Base-by-base conservation (phyloP, 2,888 invertebrate species). In the Apotomis capreana region DNA sequence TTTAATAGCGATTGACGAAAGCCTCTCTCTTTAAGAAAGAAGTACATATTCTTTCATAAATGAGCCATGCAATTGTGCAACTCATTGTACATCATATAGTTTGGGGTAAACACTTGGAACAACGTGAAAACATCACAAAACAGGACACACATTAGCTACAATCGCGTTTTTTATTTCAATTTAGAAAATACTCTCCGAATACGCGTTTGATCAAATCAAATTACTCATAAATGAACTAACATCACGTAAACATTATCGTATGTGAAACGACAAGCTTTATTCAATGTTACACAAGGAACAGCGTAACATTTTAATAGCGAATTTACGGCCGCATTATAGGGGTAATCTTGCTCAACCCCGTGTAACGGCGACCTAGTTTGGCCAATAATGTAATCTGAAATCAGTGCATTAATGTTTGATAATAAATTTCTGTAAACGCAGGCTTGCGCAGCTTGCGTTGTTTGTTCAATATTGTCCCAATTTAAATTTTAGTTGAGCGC, bases 301-400 rank as follows among this genome's bases (percentile, higher is more conserved):
- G 68, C 71, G 74, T 74, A 74, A 76, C 77, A 79, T 81, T 83
- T 83, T 83, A 83, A 81, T 81, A 80, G 75, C 65, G 76, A 84
- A 83, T 87, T 86, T 86, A 87, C 85, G 80, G 79, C 76, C 73
- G 79, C 78, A 74, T 75, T 82, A 82, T 83, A 81, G 77, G 81
- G 82, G 86, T 84, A 86, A 85, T 86, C 85, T 86, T 87, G 80
- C 84, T 77, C 81, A 84, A 85, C 83, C 82, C 85, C 79, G 81
- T 78, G 81, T 80, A 79, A 83, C 80, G 79, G 81, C 82, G 88
- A 85, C 88, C 88, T 83, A 89, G 84, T 85, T 88, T 78, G 76
- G 79, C 77, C 80, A 79, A 79, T 78, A 79, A 79, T 82, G 79
- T 83, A 86, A 86, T 85, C 79, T 83, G 78, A 82, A 87, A 86